These are phyloP conservation scores for Drosophila persimilis DNA, from an alignment of 1,140 invertebrate genomes.

Conservation along the genomic window DNA sequence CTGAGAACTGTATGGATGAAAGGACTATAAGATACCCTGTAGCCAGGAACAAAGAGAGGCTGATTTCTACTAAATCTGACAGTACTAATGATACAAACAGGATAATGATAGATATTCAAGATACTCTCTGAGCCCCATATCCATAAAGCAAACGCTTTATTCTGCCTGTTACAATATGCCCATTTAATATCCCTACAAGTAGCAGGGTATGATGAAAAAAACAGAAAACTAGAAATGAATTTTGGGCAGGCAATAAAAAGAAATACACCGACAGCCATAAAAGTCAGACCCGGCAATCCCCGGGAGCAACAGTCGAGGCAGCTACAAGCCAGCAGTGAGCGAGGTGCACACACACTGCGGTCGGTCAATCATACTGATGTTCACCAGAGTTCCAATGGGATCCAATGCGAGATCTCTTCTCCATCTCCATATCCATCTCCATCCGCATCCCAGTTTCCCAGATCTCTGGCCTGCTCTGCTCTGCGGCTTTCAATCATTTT, in stretches of 20 bases:
- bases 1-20: neutral
- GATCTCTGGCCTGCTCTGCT: conserved; percentile 22
- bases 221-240: conserved; percentile 61
- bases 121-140: too few relatives aligned
- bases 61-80: too few relatives aligned
- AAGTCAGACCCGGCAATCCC: conserved; percentile 72
- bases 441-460: conserved; percentile 12
- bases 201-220: too few relatives aligned
- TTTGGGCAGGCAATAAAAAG: conserved; percentile 70
- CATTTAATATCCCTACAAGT: too few relatives aligned
- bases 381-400: conserved; percentile 24
- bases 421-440: conserved; percentile 11
- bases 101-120: too few relatives aligned
- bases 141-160: too few relatives aligned
- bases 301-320: conserved; percentile 54
- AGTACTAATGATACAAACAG: too few relatives aligned
- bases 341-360: conserved; percentile 57
- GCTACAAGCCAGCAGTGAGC: conserved; percentile 8
- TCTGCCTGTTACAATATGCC: too few relatives aligned
- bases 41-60: too few relatives aligned
- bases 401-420: conserved; percentile 13
- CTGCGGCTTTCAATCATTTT: conserved; percentile 69
- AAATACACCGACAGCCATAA: conserved; percentile 77
- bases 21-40: too few relatives aligned
- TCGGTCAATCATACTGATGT: conserved; percentile 66